These are phyloP conservation scores for Mythimna loreyi DNA, from an alignment of 2,888 invertebrate species.

Conservation along the genomic window DNA sequence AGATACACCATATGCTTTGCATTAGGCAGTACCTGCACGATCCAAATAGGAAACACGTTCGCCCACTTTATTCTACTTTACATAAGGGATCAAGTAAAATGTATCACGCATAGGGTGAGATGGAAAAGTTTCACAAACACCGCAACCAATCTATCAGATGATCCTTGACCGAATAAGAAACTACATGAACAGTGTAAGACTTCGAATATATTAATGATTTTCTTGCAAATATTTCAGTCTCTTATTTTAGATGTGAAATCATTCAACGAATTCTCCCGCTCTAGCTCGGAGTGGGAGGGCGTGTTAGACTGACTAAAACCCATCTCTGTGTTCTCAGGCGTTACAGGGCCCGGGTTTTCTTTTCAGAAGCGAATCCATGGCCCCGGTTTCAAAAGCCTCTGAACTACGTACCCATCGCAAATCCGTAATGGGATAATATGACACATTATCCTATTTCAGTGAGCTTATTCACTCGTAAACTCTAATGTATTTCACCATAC, in stretches of 20 bases:
- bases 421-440: too few relatives aligned
- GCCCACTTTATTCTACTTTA: neutral
- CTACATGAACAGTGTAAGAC: neutral
- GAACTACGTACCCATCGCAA: too few relatives aligned
- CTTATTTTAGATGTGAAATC: too few relatives aligned
- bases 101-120: neutral
- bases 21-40: neutral
- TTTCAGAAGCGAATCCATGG: too few relatives aligned
- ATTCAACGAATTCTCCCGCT: too few relatives aligned
- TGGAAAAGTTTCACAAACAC: neutral
- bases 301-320: too few relatives aligned
- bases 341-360: too few relatives aligned
- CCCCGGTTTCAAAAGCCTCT: too few relatives aligned
- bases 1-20: too few relatives aligned
- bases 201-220: neutral
- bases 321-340: too few relatives aligned
- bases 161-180: neutral
- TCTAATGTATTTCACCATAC: neutral
- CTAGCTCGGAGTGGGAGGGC: too few relatives aligned
- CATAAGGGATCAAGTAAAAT: neutral
- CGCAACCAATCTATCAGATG: neutral
- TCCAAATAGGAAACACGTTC: neutral
- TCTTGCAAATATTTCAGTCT: too few relatives aligned
- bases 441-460: neutral
- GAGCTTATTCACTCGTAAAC: constrained; percentile 8